Evolutionary conservation across 2,113 vertebrate species (phyloP), one percentile per base, ranked within the genome.

Genomic region (Pyrgilauda ruficollis): DNA sequence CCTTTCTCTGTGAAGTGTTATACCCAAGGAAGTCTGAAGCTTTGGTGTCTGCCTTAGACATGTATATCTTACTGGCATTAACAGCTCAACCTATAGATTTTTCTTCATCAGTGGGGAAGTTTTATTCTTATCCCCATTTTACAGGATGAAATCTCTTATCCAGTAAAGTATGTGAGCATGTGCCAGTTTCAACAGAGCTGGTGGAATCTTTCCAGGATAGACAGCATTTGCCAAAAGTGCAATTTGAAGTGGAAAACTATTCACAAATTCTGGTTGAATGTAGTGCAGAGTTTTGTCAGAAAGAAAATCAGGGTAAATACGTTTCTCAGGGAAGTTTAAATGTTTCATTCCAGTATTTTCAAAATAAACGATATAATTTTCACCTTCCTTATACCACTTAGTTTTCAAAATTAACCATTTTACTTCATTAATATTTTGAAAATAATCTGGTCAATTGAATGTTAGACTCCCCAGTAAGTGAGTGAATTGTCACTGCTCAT

Each of bases 141-240:
- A 81, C 58, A 90, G 96, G 90, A 78, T 87, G 88, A 96, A 94
- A 84, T 90, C 76, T 94, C 82, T 93, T 93, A 94, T 64, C 91
- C 94, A 92, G 88, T 72, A 46, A 96, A 86, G 37, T 93, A 96
- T 90, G 82, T 83, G 39, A 90, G 93, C 78, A n/a, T 76, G 83
- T 96, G 93, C 94, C 93, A 96, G 94, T 95, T 96, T 95, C 93
- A 96, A 95, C 94, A 97, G 91, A 91, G 95, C 46, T 84, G 61
- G 89, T 94, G 93, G 96, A 95, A 75, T 58, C 67, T 55, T 72
- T 97, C 94, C 96, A 96, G 66, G 66, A 28, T 39, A 82, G 89
- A 76, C 49, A 82, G 46, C 31, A n/a, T 91, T 95, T 94, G 95
- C 95, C 95, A 97, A 66, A 89, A 95, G 66, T 73, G 74, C 94